Conservation (phyloP, 2,888 invertebrate genomes). For the Clitarchus hookeri region DNA sequence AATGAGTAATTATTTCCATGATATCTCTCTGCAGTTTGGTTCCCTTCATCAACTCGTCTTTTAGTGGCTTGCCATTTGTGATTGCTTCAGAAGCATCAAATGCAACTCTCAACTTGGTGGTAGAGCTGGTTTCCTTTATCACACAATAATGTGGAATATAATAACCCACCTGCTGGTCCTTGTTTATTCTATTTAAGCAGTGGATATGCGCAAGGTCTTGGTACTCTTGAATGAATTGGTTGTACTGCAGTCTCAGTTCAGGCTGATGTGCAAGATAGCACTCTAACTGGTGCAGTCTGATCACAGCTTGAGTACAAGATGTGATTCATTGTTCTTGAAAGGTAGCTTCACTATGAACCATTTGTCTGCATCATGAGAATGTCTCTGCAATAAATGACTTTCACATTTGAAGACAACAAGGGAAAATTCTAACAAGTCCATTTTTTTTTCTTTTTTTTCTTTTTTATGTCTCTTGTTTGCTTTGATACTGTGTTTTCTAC, state of each 20-base stretch:
- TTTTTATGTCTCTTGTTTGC: too few species aligned
- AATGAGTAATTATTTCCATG: too few species aligned
- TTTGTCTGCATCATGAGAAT: neutral
- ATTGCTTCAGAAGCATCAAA: neutral
- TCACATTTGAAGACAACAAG: neutral
- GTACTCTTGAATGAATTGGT: neutral
- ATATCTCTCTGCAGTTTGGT: too few species aligned
- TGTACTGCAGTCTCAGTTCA: neutral
- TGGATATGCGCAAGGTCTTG: neutral
- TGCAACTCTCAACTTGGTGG: neutral
- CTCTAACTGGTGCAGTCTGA: neutral
- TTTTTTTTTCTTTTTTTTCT: too few species aligned
- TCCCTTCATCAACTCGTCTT: too few species aligned
- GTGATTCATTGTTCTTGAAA: neutral
- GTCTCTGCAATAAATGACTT: neutral
- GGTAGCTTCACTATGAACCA: neutral
- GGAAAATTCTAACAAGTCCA: too few species aligned
- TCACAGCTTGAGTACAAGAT: neutral
- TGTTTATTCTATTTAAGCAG: neutral
- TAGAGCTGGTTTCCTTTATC: too few species aligned
- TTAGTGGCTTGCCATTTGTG: too few species aligned
- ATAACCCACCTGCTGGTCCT: neutral
- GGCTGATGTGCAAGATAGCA: neutral
- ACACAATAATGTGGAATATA: slow-evolving; percentile 4
- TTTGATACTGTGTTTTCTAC: too few species aligned